phyloP scores from a whole-genome alignment of 2,888 invertebrate species.

The Mesoligia furuncula region DNA sequence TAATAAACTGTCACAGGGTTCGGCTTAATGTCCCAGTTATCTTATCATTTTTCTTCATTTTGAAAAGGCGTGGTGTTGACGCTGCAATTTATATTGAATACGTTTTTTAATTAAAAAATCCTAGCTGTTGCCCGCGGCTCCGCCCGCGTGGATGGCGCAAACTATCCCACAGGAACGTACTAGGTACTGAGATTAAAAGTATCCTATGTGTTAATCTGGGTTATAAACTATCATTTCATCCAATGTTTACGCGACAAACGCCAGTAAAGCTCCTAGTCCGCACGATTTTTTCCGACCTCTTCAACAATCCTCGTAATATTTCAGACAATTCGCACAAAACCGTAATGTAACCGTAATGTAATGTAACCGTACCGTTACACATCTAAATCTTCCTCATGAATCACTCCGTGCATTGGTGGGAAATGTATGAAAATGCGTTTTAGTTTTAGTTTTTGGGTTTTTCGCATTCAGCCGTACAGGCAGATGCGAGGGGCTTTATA shows the following conservation, averaged over 20 bases:
- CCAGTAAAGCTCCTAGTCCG: neutral
- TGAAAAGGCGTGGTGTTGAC: conserved; percentile 31
- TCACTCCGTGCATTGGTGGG: neutral
- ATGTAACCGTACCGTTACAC: too few species aligned
- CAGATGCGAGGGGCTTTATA: neutral
- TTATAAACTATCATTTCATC: neutral
- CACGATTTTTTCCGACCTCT: neutral
- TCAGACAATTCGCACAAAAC: neutral
- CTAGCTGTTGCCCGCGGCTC: neutral
- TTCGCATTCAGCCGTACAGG: neutral
- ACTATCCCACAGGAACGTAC: neutral
- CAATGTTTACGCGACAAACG: neutral
- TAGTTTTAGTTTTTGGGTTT: neutral
- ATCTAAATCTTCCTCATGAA: neutral
- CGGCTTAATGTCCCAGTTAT: conserved; percentile 45
- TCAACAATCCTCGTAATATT: neutral
- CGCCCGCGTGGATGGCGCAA: neutral
- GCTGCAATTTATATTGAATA: conserved; percentile 37
- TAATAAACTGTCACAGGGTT: conserved; percentile 54
- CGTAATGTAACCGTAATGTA: neutral
- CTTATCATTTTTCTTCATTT: conserved; percentile 52
- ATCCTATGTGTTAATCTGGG: neutral
- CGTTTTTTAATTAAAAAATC: conserved; percentile 9
- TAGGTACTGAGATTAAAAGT: neutral
- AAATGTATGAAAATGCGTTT: neutral